These are phyloP conservation scores for Atherinomorus stipes DNA, from an alignment of 2,113 vertebrate genomes.

Conservation along the genomic window DNA sequence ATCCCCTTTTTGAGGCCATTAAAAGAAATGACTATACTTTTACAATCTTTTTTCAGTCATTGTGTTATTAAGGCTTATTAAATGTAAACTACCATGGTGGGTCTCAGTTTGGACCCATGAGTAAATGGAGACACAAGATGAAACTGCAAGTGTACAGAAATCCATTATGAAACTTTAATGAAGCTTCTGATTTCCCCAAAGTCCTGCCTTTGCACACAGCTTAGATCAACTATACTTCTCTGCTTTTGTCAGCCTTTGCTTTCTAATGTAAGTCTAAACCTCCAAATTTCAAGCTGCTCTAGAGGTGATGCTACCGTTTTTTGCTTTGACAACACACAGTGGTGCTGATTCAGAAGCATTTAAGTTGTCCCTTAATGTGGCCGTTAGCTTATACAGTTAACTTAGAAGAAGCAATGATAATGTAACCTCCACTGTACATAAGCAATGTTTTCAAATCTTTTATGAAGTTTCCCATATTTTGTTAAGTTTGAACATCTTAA, in stretches of 20 bases:
- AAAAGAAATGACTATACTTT: constrained; percentile 10
- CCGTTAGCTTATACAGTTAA: constrained; percentile 5
- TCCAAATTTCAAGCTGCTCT: constrained; percentile 41
- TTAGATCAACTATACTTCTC: constrained; percentile 67
- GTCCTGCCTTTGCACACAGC: constrained; percentile 71
- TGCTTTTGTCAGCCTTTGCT: constrained; percentile 55
- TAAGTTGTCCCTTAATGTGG: constrained; percentile 10
- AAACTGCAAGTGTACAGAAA: constrained; percentile 76
- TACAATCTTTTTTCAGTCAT: constrained; percentile 17
- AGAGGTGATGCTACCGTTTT: constrained; percentile 43
- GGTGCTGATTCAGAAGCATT: constrained; percentile 57
- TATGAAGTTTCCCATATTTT: no score
- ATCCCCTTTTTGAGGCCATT: not conserved
- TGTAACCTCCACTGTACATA: no score
- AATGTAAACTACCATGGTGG: constrained; percentile 44
- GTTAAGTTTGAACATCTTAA: no score
- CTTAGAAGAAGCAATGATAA: not conserved
- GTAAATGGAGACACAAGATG: constrained; percentile 69
- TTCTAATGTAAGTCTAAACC: constrained; percentile 63
- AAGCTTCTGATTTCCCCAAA: constrained; percentile 79
- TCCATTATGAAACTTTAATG: constrained; percentile 81
- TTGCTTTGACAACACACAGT: constrained; percentile 38
- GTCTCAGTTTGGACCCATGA: constrained; percentile 55
- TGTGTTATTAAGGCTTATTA: constrained; percentile 37
- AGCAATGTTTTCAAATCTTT: no score